phyloP scores from a whole-genome alignment of 2,797 vertebrate species.

The Paratrypauchen microcephalus region DNA sequence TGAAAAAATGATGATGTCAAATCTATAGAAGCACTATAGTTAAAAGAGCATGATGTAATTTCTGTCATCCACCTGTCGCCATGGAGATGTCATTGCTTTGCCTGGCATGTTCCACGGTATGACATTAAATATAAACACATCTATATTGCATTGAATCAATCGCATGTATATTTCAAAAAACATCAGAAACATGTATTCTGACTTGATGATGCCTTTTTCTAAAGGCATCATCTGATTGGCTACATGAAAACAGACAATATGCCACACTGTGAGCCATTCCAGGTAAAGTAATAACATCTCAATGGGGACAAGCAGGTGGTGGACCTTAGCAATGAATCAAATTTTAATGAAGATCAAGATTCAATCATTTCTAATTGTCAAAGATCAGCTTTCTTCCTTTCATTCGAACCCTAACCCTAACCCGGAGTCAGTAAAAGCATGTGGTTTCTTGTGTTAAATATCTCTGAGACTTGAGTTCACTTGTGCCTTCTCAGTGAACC shows the following conservation, averaged over 20 bases:
- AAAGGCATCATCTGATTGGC: background rate
- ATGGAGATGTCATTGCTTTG: background rate
- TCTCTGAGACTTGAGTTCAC: background rate
- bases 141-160: background rate
- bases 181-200: background rate
- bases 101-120: background rate
- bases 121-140: background rate
- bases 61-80: background rate
- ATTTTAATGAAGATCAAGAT: too few species aligned
- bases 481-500: conserved; percentile 10
- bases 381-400: too few species aligned
- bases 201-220: too few species aligned
- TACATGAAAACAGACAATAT: background rate
- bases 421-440: too few species aligned
- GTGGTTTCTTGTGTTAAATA: too few species aligned
- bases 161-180: background rate
- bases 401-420: too few species aligned
- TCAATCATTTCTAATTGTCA: too few species aligned
- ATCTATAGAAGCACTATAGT: background rate
- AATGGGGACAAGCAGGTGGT: too few species aligned
- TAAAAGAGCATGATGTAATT: background rate
- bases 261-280: background rate
- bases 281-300: background rate
- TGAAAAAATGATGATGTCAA: too few species aligned
- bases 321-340: too few species aligned